Evolutionary conservation across 2,113 vertebrate species (phyloP).

Genomic region (Columbina picui): DNA sequence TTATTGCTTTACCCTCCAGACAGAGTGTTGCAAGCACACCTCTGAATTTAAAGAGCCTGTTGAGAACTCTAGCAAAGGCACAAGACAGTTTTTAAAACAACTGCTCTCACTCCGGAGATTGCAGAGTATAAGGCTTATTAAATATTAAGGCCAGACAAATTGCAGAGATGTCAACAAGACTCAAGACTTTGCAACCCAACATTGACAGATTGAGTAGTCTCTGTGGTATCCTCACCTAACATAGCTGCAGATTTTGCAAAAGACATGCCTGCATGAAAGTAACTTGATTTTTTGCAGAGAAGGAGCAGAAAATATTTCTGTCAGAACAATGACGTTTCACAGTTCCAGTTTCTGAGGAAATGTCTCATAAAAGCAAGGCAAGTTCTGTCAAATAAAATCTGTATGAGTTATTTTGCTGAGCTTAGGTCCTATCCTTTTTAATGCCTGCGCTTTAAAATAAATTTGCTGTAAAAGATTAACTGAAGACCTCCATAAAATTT

Average conservation of each 20-base stretch:
- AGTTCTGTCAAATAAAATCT: not conserved
- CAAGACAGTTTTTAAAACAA: not conserved
- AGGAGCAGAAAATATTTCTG: not conserved
- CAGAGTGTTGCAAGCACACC: not conserved
- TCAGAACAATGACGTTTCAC: not conserved
- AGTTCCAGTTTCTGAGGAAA: not conserved
- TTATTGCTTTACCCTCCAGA: not conserved
- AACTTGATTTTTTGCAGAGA: not conserved
- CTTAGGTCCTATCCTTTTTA: not conserved
- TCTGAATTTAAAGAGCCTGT: not conserved
- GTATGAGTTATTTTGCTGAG: not conserved
- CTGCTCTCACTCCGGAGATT: not conserved
- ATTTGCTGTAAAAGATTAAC: not conserved
- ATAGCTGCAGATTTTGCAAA: not conserved
- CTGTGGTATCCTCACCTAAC: not conserved
- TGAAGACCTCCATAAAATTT: not conserved
- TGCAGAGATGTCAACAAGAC: not conserved
- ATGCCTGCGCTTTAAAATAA: not conserved
- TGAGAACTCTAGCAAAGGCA: not conserved
- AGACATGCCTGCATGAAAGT: rapidly evolving
- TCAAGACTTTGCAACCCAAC: not conserved
- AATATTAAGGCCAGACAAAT: slow-evolving; percentile 27
- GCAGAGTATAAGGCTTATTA: not conserved
- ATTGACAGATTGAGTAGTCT: not conserved
- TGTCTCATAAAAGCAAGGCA: not conserved